Percentiles rank a stretch among this genome's conserved stretches.
These are phyloP conservation scores for Ochropacha duplaris DNA, from an alignment of 2,888 invertebrate species.

Conservation along the genomic window DNA sequence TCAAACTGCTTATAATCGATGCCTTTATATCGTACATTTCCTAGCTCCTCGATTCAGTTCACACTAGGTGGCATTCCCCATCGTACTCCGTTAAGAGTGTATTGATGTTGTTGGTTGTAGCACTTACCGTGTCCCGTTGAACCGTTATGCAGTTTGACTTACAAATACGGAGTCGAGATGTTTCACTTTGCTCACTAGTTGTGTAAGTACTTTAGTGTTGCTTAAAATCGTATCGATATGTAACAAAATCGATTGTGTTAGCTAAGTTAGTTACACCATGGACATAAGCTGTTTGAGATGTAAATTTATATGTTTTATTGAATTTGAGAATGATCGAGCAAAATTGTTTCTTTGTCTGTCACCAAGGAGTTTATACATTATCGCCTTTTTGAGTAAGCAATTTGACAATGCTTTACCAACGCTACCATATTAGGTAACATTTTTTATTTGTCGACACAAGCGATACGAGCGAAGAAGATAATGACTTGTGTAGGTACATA, in stretches of 20 bases:
- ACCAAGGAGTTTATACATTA: no score
- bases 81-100: slow-evolving; percentile 58
- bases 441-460: no score
- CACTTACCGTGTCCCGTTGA: slow-evolving; percentile 63
- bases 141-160: slow-evolving; percentile 71
- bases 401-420: no score
- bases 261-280: background rate
- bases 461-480: no score
- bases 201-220: background rate
- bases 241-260: background rate
- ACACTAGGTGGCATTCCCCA: slow-evolving; percentile 66
- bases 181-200: slow-evolving; percentile 49
- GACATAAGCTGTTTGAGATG: no score
- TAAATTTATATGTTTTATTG: no score
- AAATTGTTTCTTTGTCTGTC: no score
- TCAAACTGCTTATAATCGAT: slow-evolving; percentile 3
- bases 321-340: no score
- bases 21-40: slow-evolving; percentile 10
- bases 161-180: slow-evolving; percentile 66
- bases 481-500: no score
- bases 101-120: slow-evolving; percentile 71
- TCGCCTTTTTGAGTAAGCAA: no score
- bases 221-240: background rate
- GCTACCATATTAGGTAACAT: no score
- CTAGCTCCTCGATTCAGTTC: slow-evolving; percentile 29